Evolutionary conservation across 2,797 vertebrate species (phyloP).

Genomic region (Hafferia zeledoni): DNA sequence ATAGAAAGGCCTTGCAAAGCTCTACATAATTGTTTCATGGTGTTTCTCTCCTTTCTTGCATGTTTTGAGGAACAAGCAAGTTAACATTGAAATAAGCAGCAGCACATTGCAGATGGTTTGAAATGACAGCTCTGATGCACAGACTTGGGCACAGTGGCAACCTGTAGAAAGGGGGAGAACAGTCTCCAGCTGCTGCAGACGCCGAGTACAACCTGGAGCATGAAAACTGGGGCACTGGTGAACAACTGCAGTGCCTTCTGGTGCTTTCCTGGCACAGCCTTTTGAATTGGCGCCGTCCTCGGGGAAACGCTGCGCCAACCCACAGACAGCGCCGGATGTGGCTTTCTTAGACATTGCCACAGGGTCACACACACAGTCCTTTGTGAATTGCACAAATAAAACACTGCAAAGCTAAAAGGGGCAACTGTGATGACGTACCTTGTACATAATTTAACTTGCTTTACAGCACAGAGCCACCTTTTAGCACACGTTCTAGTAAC

Average conservation of each 20-base stretch:
- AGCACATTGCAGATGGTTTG: constrained; percentile 59
- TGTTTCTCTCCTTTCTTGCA: background rate
- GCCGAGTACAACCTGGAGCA: background rate
- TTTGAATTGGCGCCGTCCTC: rapidly evolving
- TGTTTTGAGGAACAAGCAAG: constrained; percentile 9
- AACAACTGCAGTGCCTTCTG: background rate
- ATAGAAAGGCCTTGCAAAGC: background rate
- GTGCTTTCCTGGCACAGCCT: background rate
- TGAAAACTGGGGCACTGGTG: background rate
- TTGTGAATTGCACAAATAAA: background rate
- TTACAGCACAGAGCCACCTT: background rate
- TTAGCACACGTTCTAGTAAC: background rate
- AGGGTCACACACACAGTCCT: rapidly evolving
- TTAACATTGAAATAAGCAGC: constrained; percentile 43
- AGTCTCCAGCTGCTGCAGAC: constrained; percentile 46
- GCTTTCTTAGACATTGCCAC: rapidly evolving
- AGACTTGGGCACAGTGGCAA: background rate
- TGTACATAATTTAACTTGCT: background rate
- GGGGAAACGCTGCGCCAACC: rapidly evolving
- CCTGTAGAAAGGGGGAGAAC: constrained; percentile 2
- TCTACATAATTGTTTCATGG: background rate
- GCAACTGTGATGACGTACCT: background rate
- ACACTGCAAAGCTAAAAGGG: background rate
- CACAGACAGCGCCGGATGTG: rapidly evolving
- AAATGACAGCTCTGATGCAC: constrained; percentile 67